phyloP scores from a whole-genome alignment of 2,888 invertebrate species.

The Trachelus tabidus region DNA sequence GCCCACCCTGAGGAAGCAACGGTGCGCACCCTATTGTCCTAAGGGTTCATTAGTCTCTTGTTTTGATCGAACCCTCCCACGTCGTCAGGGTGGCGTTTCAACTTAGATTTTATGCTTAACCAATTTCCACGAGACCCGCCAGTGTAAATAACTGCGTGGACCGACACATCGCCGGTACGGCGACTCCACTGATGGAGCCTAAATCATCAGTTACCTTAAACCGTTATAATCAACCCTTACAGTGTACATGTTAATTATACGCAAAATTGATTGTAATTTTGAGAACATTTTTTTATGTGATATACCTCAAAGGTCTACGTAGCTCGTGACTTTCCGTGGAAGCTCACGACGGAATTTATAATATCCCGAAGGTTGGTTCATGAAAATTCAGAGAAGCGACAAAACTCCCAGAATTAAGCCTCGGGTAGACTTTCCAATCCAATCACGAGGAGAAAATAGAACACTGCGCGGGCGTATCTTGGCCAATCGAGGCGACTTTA shows the following conservation, averaged over 20 bases:
- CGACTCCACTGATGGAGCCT: background rate
- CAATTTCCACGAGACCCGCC: constrained; percentile 9
- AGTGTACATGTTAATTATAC: background rate
- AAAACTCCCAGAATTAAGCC: background rate
- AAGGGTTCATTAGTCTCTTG: constrained; percentile 19
- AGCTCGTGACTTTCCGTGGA: background rate
- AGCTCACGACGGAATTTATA: background rate
- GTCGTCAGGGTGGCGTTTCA: background rate
- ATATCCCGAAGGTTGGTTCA: background rate
- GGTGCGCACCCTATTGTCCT: constrained; percentile 8
- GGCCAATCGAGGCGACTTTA: background rate
- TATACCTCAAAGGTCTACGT: background rate
- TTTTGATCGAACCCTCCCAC: constrained; percentile 13
- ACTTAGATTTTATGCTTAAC: constrained; percentile 19
- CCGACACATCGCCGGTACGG: background rate
- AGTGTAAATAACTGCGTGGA: background rate
- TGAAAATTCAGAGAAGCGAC: background rate
- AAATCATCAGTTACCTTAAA: background rate
- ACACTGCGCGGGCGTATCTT: background rate
- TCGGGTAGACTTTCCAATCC: background rate
- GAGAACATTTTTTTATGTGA: too few species aligned
- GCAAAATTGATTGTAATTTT: background rate
- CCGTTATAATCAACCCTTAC: background rate
- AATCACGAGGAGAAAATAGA: background rate
- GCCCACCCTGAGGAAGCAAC: background rate